Conservation (phyloP, 2,797 vertebrate species). For the Paedocypris micromegethes region DNA sequence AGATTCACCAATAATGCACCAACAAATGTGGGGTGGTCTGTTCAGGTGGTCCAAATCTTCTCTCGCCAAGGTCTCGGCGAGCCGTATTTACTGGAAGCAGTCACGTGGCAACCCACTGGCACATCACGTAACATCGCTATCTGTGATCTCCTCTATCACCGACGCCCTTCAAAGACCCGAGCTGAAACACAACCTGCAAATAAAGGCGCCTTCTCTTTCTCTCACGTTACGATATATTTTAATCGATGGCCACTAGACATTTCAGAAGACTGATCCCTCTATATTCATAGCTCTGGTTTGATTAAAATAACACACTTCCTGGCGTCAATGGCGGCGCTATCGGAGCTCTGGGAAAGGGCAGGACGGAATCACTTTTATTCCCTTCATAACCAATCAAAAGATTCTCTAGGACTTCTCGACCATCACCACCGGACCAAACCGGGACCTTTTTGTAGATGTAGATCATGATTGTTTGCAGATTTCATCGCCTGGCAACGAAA, state of each 20-base stretch:
- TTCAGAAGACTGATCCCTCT: slow-evolving; percentile 49
- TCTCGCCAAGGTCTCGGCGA: too few relatives aligned
- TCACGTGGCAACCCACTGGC: slow-evolving; percentile 1
- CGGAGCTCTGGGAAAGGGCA: slow-evolving; percentile 21
- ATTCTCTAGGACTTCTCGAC: not conserved
- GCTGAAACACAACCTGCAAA: slow-evolving; percentile 37
- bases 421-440: not conserved
- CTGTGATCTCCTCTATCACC: slow-evolving; percentile 14
- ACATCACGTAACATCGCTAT: slow-evolving; percentile 9
- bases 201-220: slow-evolving; percentile 32
- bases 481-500: too few relatives aligned
- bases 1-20: too few relatives aligned
- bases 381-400: too few relatives aligned
- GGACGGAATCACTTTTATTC: slow-evolving; percentile 22
- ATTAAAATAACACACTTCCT: slow-evolving; percentile 61
- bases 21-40: too few relatives aligned
- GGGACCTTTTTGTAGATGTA: too few relatives aligned
- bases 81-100: not conserved
- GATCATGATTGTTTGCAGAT: too few relatives aligned
- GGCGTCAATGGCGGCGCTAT: slow-evolving; percentile 28
- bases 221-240: slow-evolving; percentile 36
- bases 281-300: slow-evolving; percentile 50
- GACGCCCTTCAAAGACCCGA: slow-evolving; percentile 9
- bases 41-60: too few relatives aligned
- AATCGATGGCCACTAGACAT: slow-evolving; percentile 63